A percentile compares a stretch with the other conserved stretches of the same genome.
These are phyloP conservation scores for Dromiciops gliroides DNA, from an alignment of 2,113 vertebrate genomes.

Conservation along the genomic window DNA sequence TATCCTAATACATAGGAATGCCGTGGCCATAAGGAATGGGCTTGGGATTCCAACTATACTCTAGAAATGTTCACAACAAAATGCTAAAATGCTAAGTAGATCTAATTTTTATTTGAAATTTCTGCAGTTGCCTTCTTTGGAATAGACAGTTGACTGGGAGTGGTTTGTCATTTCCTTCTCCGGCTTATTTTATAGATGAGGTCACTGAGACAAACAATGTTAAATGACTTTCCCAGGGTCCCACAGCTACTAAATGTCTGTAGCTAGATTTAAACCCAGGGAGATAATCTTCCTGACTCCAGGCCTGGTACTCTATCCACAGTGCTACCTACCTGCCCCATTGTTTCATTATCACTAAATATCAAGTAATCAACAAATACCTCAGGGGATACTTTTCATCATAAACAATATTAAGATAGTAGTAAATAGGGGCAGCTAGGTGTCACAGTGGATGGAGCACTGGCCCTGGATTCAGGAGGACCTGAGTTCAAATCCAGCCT, in stretches of 20 bases:
- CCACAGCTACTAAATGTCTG: background rate
- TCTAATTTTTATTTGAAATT: background rate
- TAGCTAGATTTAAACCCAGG: background rate
- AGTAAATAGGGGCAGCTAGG: no score
- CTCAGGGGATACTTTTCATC: background rate
- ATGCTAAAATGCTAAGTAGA: background rate
- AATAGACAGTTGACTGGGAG: background rate
- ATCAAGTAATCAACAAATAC: background rate
- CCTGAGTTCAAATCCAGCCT: no score
- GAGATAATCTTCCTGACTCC: background rate
- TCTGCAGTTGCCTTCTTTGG: background rate
- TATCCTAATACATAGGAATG: conserved; percentile 37
- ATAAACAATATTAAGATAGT: background rate
- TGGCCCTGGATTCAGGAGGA: no score
- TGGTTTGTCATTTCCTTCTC: background rate
- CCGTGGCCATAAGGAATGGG: conserved; percentile 14
- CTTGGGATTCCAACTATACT: background rate
- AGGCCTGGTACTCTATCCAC: background rate
- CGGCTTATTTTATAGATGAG: background rate
- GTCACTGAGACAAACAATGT: background rate
- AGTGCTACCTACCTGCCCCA: background rate
- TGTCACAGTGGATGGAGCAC: no score
- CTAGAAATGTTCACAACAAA: background rate
- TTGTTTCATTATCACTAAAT: background rate
- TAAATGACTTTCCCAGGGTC: background rate